Evolutionary conservation across 2,113 vertebrate species (phyloP), one percentile per base, ranked within the genome.

Genomic region (Pavo muticus): DNA sequence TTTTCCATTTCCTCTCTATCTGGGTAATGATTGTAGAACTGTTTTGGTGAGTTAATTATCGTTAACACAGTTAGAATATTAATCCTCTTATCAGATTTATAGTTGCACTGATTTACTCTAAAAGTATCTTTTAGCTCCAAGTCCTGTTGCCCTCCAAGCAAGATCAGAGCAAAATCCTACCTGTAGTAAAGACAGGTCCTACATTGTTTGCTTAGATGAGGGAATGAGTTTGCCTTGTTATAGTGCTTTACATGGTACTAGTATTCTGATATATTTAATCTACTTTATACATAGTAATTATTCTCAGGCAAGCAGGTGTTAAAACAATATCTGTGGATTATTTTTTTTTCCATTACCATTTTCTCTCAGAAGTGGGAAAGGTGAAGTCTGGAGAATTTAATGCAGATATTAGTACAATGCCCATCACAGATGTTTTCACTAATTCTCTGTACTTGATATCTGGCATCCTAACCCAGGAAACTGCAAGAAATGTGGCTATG

Each of bases 1-100:
- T 93, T 95, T 86, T 73, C 72, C 21, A 65, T 90, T 94, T 96
- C 83, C 45, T 57, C 57, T 68, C 44, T 74, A 69, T 52, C 69
- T 90, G 57, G 90, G 60, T 95, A 93, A 91, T 81, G 91, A 94
- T 71, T 88, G 72, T 95, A 91, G 82, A 93, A 88, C 79, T 72
- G 85, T 95, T 94, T 95, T 75, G 82, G 83, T 47, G 79, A 96
- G 91, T 95, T 95, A 95, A 93, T 96, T 95, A 95, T 95, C 32
- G 4, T 84, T 85, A 95, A 81, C 94, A 91, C 37, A 87, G 88
- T 81, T 95, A 72, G 83, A 94, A 95, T 93, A 90, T 95, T 96
- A 93, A 96, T 96, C 79, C 81, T 95, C n/a, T 48, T 94, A 90
- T 87, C 85, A 93, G 91, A 87, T 93, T 91, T 93, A 88, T 86